Evolutionary conservation across 2,888 invertebrate species (phyloP).

Genomic region (Eumacrocentrus americanus): DNA sequence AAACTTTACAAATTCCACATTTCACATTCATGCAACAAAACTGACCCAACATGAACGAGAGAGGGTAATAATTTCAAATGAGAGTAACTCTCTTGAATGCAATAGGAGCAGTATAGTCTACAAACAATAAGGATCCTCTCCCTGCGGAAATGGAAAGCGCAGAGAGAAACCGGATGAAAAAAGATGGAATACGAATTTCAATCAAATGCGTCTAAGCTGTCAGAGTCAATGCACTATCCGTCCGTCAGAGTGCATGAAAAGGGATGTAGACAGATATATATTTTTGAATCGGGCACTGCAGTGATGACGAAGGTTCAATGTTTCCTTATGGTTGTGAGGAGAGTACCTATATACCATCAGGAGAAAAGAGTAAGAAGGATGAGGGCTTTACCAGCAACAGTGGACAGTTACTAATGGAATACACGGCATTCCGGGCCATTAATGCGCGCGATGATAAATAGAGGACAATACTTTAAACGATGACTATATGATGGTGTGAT

Average conservation of each 20-base stretch:
- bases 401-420: slow-evolving; percentile 58
- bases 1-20: slow-evolving; percentile 36
- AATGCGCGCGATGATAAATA: slow-evolving; percentile 56
- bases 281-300: not conserved
- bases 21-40: slow-evolving; percentile 33
- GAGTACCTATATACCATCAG: too few species aligned
- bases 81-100: too few species aligned
- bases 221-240: not conserved
- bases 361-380: slow-evolving; percentile 1
- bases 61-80: too few species aligned
- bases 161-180: slow-evolving; percentile 6
- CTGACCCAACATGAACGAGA: slow-evolving; percentile 9
- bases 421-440: slow-evolving; percentile 55
- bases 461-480: slow-evolving; percentile 55
- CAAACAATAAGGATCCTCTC: too few species aligned
- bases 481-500: slow-evolving; percentile 51
- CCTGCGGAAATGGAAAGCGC: slow-evolving; percentile 14
- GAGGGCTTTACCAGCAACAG: slow-evolving; percentile 28
- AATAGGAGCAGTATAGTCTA: too few species aligned
- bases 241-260: not conserved
- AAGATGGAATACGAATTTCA: slow-evolving; percentile 28
- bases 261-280: slow-evolving; percentile 8
- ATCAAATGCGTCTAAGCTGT: slow-evolving; percentile 1
- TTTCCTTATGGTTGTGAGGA: too few species aligned
- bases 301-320: slow-evolving; percentile 4